These are phyloP conservation scores for Nymphalis urticae DNA, from an alignment of 2,888 invertebrate genomes.

Conservation along the genomic window DNA sequence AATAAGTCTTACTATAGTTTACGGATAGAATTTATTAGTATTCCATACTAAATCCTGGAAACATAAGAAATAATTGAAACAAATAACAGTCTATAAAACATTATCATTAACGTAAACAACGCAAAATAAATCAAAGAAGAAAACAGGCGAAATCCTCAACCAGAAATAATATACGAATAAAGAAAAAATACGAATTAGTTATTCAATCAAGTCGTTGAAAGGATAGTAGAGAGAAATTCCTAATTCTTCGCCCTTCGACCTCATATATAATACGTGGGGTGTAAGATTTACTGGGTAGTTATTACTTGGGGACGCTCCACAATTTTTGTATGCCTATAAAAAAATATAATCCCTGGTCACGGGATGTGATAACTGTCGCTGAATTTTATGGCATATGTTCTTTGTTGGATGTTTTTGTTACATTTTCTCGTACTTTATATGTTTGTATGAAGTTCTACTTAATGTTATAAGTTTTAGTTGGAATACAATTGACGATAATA, in stretches of 20 bases:
- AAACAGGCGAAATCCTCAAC: not conserved
- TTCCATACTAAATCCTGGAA: not conserved
- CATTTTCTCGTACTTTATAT: not conserved
- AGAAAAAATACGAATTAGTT: conserved; percentile 10
- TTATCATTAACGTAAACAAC: not conserved
- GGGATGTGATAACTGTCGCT: conserved; percentile 20
- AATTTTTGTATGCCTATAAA: conserved; percentile 30
- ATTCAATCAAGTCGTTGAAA: conserved; percentile 23
- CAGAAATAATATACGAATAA: not conserved
- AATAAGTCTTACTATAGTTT: too few relatives aligned
- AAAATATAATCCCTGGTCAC: conserved; percentile 27
- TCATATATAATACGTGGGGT: conserved; percentile 45
- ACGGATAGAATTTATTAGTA: not conserved
- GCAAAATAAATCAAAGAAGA: not conserved
- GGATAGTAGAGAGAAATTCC: conserved; percentile 26
- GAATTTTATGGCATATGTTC: conserved; percentile 19
- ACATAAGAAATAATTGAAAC: not conserved
- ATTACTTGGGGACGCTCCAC: conserved; percentile 36
- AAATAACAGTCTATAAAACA: not conserved
- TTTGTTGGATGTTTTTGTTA: conserved; percentile 4
- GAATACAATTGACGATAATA: too few relatives aligned
- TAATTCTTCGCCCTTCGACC: conserved; percentile 38
- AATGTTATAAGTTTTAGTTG: not conserved
- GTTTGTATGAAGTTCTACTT: not conserved
- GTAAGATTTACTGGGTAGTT: conserved; percentile 38